phyloP scores from a whole-genome alignment of 1,140 invertebrate species.

The Branchinecta lynchi region DNA sequence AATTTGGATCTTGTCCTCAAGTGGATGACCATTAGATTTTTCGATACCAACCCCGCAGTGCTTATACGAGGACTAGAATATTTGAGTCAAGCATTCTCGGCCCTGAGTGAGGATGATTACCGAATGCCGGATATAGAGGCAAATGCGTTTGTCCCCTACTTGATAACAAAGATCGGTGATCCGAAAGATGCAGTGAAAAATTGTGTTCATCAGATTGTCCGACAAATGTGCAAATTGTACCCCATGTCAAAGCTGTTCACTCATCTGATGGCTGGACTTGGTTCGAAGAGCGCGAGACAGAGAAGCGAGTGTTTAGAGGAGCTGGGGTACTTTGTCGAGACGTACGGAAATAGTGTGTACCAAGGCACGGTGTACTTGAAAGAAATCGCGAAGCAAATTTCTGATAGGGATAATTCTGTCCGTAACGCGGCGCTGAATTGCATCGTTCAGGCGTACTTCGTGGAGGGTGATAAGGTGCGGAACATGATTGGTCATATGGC shows the following conservation, averaged over 20 bases:
- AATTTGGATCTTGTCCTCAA: slow-evolving; percentile 91
- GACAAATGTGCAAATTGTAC: slow-evolving; percentile 68
- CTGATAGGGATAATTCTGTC: slow-evolving; percentile 89
- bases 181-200: slow-evolving; percentile 85
- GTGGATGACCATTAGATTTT: slow-evolving; percentile 90
- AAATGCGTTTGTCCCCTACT: slow-evolving; percentile 81
- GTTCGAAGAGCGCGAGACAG: slow-evolving; percentile 91
- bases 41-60: slow-evolving; percentile 95
- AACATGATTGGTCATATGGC: slow-evolving; percentile 81
- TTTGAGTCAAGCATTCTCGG: slow-evolving; percentile 60
- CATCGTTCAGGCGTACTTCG: slow-evolving; percentile 72
- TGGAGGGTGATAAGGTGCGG: slow-evolving; percentile 76
- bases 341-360: slow-evolving; percentile 68
- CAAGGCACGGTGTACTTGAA: slow-evolving; percentile 63
- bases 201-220: slow-evolving; percentile 68
- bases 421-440: slow-evolving; percentile 88
- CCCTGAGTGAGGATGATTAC: slow-evolving; percentile 62
- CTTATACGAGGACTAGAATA: slow-evolving; percentile 87
- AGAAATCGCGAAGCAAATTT: slow-evolving; percentile 83
- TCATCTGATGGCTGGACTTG: slow-evolving; percentile 83
- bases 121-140: slow-evolving; percentile 78
- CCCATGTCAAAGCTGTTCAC: slow-evolving; percentile 75
- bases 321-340: slow-evolving; percentile 68
- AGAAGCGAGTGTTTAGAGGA: slow-evolving; percentile 88
- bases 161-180: slow-evolving; percentile 86